Evolutionary conservation across 2,888 invertebrate genomes (phyloP).

Genomic region (Xiphydria camelus): DNA sequence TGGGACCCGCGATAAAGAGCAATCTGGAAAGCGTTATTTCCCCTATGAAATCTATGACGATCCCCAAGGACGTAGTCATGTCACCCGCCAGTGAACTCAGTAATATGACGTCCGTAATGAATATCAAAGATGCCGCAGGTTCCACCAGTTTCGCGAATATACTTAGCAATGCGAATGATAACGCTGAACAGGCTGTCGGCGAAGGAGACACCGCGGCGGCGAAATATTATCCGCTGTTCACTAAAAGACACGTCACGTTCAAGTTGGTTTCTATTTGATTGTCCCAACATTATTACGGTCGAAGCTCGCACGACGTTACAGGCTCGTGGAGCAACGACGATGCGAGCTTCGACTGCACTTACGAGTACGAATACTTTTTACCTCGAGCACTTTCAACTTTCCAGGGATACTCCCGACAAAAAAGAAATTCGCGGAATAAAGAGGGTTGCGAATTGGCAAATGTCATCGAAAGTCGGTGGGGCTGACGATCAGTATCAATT

Average conservation of each 20-base stretch:
- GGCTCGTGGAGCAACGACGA: too few species aligned
- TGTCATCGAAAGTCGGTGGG: slow-evolving; percentile 58
- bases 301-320: too few species aligned
- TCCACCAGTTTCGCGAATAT: slow-evolving; percentile 23
- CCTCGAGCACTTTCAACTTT: slow-evolving; percentile 8
- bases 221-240: slow-evolving; percentile 48
- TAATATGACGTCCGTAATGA: slow-evolving; percentile 61
- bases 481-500: slow-evolving; percentile 71
- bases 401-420: slow-evolving; percentile 28
- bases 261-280: slow-evolving; percentile 23
- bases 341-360: too few species aligned
- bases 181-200: slow-evolving; percentile 23
- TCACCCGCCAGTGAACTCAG: slow-evolving; percentile 61
- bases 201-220: slow-evolving; percentile 19
- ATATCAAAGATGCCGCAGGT: slow-evolving; percentile 53
- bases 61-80: slow-evolving; percentile 39
- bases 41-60: slow-evolving; percentile 30
- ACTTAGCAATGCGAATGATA: slow-evolving; percentile 24
- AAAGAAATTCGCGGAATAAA: slow-evolving; percentile 28
- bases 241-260: slow-evolving; percentile 41
- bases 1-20: slow-evolving; percentile 27
- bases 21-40: slow-evolving; percentile 18
- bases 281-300: too few species aligned
- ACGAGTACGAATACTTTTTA: background rate
- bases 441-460: slow-evolving; percentile 48